These are phyloP conservation scores for Copidosoma aretas DNA, from an alignment of 2,888 invertebrate species.

Conservation along the genomic window DNA sequence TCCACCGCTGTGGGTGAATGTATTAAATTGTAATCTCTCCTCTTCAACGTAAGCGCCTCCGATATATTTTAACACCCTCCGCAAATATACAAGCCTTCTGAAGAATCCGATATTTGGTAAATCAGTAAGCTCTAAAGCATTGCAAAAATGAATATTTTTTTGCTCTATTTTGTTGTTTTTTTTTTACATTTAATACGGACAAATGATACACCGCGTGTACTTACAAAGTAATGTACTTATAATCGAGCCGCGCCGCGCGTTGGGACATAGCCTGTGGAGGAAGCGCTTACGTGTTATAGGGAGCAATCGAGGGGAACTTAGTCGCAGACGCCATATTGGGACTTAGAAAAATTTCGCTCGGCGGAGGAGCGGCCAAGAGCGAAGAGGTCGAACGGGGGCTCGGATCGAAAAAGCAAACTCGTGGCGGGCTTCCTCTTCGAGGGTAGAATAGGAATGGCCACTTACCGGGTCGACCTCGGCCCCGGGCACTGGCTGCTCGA, in stretches of 20 bases:
- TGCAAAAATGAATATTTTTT: no score
- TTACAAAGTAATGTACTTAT: no score
- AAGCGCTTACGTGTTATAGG: conserved; percentile 31
- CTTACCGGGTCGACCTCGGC: conserved; percentile 56
- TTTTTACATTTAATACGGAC: no score
- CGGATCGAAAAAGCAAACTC: conserved; percentile 44
- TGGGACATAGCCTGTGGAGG: background rate
- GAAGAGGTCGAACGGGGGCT: conserved; percentile 52
- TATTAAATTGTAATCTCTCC: no score
- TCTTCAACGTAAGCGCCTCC: no score
- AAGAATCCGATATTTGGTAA: no score
- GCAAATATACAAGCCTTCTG: no score
- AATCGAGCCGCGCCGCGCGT: conserved; percentile 10
- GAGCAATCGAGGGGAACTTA: conserved; percentile 34
- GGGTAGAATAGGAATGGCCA: conserved; percentile 19
- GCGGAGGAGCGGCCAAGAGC: conserved; percentile 65
- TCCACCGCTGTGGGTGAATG: no score
- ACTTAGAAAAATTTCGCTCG: conserved; percentile 74
- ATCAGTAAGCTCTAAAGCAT: no score
- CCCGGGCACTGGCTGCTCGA: conserved; percentile 53
- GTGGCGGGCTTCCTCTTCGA: conserved; percentile 28
- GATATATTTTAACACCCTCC: no score
- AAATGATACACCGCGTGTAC: no score
- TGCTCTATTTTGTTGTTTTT: no score
- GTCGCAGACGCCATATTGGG: conserved; percentile 85